Evolutionary conservation across 2,113 vertebrate genomes (phyloP).

Genomic region (Phalacrocorax pelagicus): DNA sequence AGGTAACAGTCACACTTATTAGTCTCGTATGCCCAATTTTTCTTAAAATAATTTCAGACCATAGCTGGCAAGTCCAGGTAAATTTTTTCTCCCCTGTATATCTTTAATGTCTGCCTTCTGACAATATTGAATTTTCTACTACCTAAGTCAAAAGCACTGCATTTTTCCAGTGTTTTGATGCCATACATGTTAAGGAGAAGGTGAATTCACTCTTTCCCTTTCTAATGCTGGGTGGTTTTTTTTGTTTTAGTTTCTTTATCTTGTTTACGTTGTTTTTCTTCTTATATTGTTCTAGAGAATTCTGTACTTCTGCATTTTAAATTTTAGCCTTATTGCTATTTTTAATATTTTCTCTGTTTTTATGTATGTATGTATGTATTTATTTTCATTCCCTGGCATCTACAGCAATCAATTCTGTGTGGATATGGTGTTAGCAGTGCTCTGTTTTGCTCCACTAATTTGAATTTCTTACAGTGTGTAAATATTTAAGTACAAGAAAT

Average conservation of each 20-base stretch:
- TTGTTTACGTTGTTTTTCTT: not conserved
- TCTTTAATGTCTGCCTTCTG: conserved; percentile 53
- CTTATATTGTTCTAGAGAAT: not conserved
- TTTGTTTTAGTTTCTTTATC: not conserved
- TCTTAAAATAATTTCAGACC: conserved; percentile 51
- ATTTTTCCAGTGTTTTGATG: not conserved
- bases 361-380: no score
- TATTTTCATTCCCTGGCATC: not conserved
- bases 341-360: not conserved
- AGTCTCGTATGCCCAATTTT: conserved; percentile 36
- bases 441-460: not conserved
- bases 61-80: not conserved
- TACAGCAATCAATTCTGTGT: not conserved
- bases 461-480: not conserved
- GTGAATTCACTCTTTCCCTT: fast-evolving
- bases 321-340: not conserved
- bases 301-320: not conserved
- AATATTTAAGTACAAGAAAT: not conserved
- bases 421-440: not conserved
- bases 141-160: not conserved
- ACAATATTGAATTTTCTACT: conserved; percentile 10
- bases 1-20: conserved; percentile 4
- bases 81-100: not conserved
- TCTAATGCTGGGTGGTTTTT: no score
- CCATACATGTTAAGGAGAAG: not conserved